Percentiles rank a stretch among this genome's conserved stretches.
Evolutionary conservation across 2,797 vertebrate genomes (phyloP).

Genomic region (Zalophus californianus): DNA sequence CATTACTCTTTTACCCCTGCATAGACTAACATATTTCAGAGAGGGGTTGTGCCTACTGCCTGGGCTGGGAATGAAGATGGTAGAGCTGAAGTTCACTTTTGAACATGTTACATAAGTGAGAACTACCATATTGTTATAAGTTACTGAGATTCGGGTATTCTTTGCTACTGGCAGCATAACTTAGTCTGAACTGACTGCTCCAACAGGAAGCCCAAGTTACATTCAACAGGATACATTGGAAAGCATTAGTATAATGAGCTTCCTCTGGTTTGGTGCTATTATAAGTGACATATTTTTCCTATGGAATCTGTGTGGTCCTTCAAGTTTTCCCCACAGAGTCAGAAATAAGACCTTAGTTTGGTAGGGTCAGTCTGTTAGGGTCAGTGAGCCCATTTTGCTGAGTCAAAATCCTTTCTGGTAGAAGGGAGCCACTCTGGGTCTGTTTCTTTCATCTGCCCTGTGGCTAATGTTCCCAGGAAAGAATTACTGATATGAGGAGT

Average conservation of each 20-base stretch:
- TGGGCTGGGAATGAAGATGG: background rate
- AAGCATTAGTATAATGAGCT: background rate
- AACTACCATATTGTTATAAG: background rate
- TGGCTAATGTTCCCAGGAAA: background rate
- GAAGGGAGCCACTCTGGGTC: background rate
- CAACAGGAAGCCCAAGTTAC: background rate
- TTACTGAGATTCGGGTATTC: background rate
- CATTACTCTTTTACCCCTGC: background rate
- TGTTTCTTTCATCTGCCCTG: background rate
- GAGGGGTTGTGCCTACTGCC: background rate
- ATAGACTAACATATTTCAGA: background rate
- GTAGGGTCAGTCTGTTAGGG: background rate
- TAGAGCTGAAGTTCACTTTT: background rate
- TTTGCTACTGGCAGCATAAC: background rate
- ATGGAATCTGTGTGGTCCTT: background rate
- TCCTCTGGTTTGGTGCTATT: background rate
- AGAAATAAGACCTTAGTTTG: slow-evolving; percentile 20
- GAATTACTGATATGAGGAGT: background rate
- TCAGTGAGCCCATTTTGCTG: background rate
- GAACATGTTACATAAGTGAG: background rate
- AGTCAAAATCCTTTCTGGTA: background rate
- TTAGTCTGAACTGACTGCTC: background rate
- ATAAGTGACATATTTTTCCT: background rate
- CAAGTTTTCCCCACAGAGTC: background rate
- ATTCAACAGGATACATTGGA: background rate